phyloP scores from a whole-genome alignment of 2,888 invertebrate genomes.

The Automeris io region DNA sequence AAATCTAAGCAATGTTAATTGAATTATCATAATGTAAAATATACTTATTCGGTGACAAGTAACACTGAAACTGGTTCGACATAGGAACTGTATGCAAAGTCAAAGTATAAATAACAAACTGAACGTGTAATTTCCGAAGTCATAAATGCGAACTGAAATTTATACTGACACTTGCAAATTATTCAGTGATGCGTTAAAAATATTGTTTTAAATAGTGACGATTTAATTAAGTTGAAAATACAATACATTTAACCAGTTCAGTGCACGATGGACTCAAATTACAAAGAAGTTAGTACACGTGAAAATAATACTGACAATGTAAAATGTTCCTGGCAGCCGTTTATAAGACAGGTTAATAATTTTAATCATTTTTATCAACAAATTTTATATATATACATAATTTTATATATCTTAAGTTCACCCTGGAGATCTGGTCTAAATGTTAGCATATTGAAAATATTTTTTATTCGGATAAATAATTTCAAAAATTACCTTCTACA shows the following conservation, averaged over 20 bases:
- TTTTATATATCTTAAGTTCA: neutral
- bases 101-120: conserved; percentile 6
- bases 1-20: neutral
- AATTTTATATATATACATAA: conserved; percentile 1
- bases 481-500: too few species aligned
- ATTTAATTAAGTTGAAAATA: neutral
- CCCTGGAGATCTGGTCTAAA: neutral
- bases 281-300: conserved; percentile 10
- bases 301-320: conserved; percentile 1
- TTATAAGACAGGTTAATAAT: conserved; percentile 8
- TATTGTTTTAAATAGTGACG: neutral
- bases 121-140: conserved; percentile 1
- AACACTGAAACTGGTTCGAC: neutral
- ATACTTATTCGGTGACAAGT: neutral
- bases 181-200: conserved; percentile 2
- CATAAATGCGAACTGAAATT: neutral
- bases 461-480: neutral
- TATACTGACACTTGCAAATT: neutral
- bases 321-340: conserved; percentile 9
- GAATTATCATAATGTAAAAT: conserved; percentile 8
- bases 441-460: neutral
- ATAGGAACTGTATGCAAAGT: neutral
- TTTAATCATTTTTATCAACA: neutral
- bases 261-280: conserved; percentile 9
- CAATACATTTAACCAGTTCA: conserved; percentile 1